Percentiles rank a stretch among this genome's conserved stretches.
Conservation (phyloP, 2,888 invertebrate species). For the Peribatodes rhomboidaria region DNA sequence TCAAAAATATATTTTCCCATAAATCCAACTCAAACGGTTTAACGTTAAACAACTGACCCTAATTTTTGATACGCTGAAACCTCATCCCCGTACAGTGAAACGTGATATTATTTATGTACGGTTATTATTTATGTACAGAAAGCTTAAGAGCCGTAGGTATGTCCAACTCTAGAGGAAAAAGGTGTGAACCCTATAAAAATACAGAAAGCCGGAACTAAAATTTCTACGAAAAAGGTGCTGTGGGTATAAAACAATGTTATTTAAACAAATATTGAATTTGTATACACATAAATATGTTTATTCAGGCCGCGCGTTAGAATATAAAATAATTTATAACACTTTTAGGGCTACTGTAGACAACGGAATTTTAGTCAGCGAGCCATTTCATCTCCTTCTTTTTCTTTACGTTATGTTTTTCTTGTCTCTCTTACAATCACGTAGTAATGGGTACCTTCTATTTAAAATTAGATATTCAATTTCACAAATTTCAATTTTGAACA, state of each 20-base stretch:
- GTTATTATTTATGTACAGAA: neutral
- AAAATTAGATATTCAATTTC: too few relatives aligned
- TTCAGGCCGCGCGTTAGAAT: constrained; percentile 1
- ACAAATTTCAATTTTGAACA: too few relatives aligned
- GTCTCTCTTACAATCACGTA: neutral
- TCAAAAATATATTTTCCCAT: too few relatives aligned
- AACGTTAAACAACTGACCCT: too few relatives aligned
- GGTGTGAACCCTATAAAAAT: constrained; percentile 15
- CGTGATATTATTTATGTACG: neutral
- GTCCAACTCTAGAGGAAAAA: neutral
- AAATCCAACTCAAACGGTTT: too few relatives aligned
- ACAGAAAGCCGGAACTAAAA: constrained; percentile 2
- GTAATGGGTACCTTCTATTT: neutral
- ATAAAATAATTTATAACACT: neutral
- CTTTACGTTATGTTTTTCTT: neutral
- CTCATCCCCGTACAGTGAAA: neutral
- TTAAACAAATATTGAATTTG: constrained; percentile 8
- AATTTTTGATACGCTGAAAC: neutral
- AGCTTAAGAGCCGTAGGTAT: neutral
- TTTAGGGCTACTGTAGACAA: neutral
- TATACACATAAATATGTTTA: constrained; percentile 4
- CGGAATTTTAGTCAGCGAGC: neutral
- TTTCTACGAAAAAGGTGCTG: neutral
- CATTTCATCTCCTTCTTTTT: neutral
- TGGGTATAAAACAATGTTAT: constrained; percentile 1